Evolutionary conservation across 2,888 invertebrate species (phyloP), one percentile per base, ranked within the genome.

Genomic region (Heteromurus nitidus): DNA sequence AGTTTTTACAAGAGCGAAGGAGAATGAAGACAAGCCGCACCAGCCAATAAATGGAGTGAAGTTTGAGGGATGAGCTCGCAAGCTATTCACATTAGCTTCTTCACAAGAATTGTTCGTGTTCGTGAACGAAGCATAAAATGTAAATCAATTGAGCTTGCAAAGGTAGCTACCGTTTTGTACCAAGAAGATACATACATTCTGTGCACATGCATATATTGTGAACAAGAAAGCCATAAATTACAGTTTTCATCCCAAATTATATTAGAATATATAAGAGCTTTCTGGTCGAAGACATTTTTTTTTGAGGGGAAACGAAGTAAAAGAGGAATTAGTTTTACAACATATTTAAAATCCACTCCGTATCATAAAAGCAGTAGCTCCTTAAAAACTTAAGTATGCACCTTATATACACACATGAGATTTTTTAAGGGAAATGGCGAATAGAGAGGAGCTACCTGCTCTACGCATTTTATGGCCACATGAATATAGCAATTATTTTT

Each of bases 381-480:
- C 24, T 22, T 58, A n/a, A n/a, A n/a, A n/a, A n/a, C n/a, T n/a
- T n/a, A n/a, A n/a, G n/a, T n/a, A n/a, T n/a, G n/a, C n/a, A n/a
- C n/a, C n/a, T n/a, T n/a, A n/a, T n/a, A n/a, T n/a, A n/a, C n/a
- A n/a, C n/a, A n/a, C n/a, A n/a, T n/a, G n/a, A n/a, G n/a, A n/a
- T n/a, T n/a, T n/a, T n/a, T n/a, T n/a, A n/a, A n/a, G n/a, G n/a
- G n/a, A n/a, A n/a, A n/a, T n/a, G n/a, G n/a, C 67, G 55, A 30
- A 26, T 9, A 28, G n/a, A n/a, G n/a, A n/a, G n/a, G n/a, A 42
- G 80, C 80, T 80, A 80, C 80, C 73, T 73, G 80, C 72, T 80
- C 65, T 80, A 80, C 80, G 80, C 80, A 80, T 55, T 80, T 80
- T 73, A 80, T 50, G 65, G 72, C 80, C 80, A 67, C 80, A 80